Conservation (phyloP, 2,113 vertebrate species). For the Naja naja region DNA sequence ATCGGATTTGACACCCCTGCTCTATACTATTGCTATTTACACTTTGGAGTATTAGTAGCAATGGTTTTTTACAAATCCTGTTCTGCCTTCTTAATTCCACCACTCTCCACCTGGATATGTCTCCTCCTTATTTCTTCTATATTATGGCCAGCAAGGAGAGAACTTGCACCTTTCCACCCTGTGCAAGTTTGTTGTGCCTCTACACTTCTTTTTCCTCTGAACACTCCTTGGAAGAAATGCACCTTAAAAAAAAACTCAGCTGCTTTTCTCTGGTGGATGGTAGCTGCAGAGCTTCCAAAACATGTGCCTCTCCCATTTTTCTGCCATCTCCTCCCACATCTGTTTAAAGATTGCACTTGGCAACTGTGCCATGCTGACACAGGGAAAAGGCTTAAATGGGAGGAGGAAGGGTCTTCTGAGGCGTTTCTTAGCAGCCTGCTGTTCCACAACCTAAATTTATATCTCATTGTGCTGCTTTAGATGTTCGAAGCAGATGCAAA, state of each 20-base stretch:
- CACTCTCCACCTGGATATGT: too few relatives aligned
- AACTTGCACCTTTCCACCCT: too few relatives aligned
- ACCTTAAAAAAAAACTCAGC: too few relatives aligned
- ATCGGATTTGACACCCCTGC: too few relatives aligned
- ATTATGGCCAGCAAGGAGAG: too few relatives aligned
- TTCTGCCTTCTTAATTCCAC: too few relatives aligned
- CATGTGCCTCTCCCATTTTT: background rate
- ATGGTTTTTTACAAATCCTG: too few relatives aligned
- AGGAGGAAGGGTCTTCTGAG: background rate
- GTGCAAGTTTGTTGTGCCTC: too few relatives aligned
- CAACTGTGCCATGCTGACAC: background rate
- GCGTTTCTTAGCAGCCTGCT: background rate
- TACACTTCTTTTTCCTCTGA: background rate
- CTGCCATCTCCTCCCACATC: background rate
- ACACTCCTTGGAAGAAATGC: background rate
- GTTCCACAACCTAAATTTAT: background rate
- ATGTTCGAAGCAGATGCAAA: background rate
- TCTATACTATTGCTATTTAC: too few relatives aligned
- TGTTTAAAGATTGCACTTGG: background rate
- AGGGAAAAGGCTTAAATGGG: background rate
- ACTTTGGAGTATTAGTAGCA: too few relatives aligned
- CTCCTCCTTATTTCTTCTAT: too few relatives aligned
- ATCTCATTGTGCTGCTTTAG: background rate
- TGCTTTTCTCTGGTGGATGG: background rate
- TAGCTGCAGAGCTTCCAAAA: background rate